Conservation (phyloP, 2,888 invertebrate species). For the Blomia tropicalis region DNA sequence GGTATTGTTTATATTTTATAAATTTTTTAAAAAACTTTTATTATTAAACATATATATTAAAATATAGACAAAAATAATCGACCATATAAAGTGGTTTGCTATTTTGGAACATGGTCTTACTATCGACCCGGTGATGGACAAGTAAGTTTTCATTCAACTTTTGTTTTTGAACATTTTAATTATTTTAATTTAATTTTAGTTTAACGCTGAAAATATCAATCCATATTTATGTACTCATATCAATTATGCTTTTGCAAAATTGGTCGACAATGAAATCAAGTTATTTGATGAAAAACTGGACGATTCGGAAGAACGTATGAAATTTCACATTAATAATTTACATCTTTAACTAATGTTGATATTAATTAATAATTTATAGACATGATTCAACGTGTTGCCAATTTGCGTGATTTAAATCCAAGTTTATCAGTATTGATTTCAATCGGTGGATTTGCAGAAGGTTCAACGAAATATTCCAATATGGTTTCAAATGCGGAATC, state of each 20-base stretch:
- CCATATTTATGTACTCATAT: slow-evolving; percentile 51
- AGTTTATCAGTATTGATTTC: slow-evolving; percentile 52
- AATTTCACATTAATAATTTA: slow-evolving; percentile 26
- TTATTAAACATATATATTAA: background rate
- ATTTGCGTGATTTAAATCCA: slow-evolving; percentile 29
- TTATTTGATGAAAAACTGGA: slow-evolving; percentile 47
- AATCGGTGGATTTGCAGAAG: slow-evolving; percentile 45
- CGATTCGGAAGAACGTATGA: slow-evolving; percentile 43
- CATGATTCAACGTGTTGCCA: slow-evolving; percentile 32
- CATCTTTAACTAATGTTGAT: background rate
- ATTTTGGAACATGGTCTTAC: background rate
- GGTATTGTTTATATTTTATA: background rate
- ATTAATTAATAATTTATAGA: slow-evolving; percentile 31
- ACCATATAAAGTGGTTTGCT: slow-evolving; percentile 11
- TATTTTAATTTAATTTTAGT: background rate
- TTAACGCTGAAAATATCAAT: background rate
- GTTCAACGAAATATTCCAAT: slow-evolving; percentile 44
- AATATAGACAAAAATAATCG: background rate
- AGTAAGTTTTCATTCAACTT: background rate
- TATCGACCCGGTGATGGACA: background rate
- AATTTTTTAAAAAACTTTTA: background rate
- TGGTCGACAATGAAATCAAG: slow-evolving; percentile 47
- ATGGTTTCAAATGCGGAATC: slow-evolving; percentile 31
- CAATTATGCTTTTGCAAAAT: slow-evolving; percentile 55
- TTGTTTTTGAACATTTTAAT: background rate